Conservation (phyloP, 2,888 invertebrate genomes). For the Plagiodera versicolora region DNA sequence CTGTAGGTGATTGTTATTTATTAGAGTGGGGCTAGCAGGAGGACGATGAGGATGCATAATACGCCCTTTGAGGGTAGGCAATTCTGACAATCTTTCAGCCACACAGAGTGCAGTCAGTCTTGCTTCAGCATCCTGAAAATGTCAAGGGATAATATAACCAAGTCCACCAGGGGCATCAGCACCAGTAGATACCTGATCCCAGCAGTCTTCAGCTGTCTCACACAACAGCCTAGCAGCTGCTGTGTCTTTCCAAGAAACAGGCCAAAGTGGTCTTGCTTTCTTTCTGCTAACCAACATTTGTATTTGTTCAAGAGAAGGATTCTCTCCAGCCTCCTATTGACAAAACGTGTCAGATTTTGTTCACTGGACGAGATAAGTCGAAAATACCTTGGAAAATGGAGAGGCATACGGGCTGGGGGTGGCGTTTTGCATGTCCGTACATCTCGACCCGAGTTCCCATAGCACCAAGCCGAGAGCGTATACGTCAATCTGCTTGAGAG, state of each 20-base stretch:
- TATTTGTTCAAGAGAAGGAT: slow-evolving; percentile 84
- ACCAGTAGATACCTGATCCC: slow-evolving; percentile 89
- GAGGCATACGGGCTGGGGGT: slow-evolving; percentile 70
- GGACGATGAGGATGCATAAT: slow-evolving; percentile 50
- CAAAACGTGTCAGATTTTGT: background rate
- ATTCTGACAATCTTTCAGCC: slow-evolving; percentile 80
- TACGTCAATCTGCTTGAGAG: slow-evolving; percentile 91
- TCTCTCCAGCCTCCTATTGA: slow-evolving; percentile 64
- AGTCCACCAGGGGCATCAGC: too few relatives aligned
- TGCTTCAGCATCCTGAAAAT: slow-evolving; percentile 79
- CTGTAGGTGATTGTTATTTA: slow-evolving; percentile 53
- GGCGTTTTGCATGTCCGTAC: slow-evolving; percentile 64
- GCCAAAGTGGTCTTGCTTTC: slow-evolving; percentile 79
- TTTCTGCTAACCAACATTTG: slow-evolving; percentile 79
- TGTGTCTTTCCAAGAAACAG: slow-evolving; percentile 62
- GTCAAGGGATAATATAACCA: too few relatives aligned
- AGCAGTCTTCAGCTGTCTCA: slow-evolving; percentile 94
- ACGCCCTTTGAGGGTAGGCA: slow-evolving; percentile 64
- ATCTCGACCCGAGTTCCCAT: slow-evolving; percentile 89
- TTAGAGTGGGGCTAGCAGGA: slow-evolving; percentile 51
- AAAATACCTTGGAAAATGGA: slow-evolving; percentile 69
- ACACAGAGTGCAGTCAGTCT: slow-evolving; percentile 89
- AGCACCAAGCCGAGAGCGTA: slow-evolving; percentile 86
- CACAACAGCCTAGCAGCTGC: slow-evolving; percentile 70
- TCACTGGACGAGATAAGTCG: too few relatives aligned